Evolutionary conservation across 1,140 invertebrate genomes (phyloP).

Genomic region (Neodiprion pinetum): DNA sequence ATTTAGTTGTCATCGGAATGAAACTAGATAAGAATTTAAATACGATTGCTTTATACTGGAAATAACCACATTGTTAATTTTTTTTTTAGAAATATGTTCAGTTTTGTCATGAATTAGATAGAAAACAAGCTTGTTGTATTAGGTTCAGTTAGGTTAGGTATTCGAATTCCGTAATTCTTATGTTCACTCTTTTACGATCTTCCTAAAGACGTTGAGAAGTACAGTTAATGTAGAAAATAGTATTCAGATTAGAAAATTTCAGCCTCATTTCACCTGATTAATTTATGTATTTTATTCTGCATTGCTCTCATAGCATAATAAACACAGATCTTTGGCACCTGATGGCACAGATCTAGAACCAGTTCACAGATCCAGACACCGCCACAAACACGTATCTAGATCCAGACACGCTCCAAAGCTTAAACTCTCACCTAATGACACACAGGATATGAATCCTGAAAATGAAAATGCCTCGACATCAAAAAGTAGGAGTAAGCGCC

Average conservation of each 20-base stretch:
- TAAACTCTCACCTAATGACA: conserved; percentile 24
- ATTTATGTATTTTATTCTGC: not conserved
- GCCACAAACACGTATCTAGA: conserved; percentile 36
- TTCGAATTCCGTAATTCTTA: not conserved
- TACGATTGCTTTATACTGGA: no score
- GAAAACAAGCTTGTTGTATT: not conserved
- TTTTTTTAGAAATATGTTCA: no score
- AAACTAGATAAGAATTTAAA: no score
- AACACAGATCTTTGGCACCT: conserved; percentile 19
- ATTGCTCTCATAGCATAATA: conserved; percentile 32
- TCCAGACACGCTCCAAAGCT: conserved; percentile 10
- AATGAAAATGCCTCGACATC: conserved; percentile 22
- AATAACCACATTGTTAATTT: no score
- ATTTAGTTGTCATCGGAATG: no score
- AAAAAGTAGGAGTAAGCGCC: conserved; percentile 42
- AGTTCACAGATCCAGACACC: conserved; percentile 31
- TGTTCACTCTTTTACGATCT: no score
- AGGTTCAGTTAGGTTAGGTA: not conserved
- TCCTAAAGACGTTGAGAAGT: no score
- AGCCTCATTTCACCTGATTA: no score
- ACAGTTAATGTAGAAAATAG: no score
- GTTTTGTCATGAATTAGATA: not conserved
- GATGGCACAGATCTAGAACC: conserved; percentile 30
- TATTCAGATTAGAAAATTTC: no score
- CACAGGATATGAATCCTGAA: conserved; percentile 21